A percentile compares a stretch with the other conserved stretches of the same genome.
Evolutionary conservation across 2,113 vertebrate species (phyloP).

Genomic region (Anser brachyrhynchus): DNA sequence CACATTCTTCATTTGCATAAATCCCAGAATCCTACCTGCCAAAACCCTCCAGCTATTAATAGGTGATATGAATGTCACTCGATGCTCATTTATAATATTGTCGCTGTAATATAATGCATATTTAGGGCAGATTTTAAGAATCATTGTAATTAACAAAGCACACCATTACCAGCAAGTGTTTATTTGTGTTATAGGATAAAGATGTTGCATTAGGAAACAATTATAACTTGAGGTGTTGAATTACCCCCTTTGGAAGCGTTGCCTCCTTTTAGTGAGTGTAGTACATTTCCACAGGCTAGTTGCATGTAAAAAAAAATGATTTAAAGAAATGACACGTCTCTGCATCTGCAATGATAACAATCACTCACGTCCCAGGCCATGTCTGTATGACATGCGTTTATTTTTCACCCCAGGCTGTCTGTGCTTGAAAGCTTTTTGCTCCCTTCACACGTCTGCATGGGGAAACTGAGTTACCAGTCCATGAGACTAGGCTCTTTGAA

Average conservation of each 20-base stretch:
- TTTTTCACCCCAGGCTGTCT: slow-evolving; percentile 12
- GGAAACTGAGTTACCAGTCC: background rate
- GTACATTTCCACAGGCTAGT: slow-evolving; percentile 32
- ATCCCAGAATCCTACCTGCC: slow-evolving; percentile 75
- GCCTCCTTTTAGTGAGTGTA: background rate
- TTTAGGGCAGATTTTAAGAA: slow-evolving; percentile 70
- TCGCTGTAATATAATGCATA: slow-evolving; percentile 72
- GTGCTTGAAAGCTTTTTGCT: slow-evolving; percentile 1
- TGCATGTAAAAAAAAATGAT: background rate
- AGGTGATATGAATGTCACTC: slow-evolving; percentile 75
- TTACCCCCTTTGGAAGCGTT: slow-evolving; percentile 49
- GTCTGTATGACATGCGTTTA: slow-evolving; percentile 19
- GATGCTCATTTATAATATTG: slow-evolving; percentile 73
- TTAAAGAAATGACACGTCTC: background rate
- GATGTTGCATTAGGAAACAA: slow-evolving; percentile 51
- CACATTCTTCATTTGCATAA: slow-evolving; percentile 72
- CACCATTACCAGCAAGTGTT: slow-evolving; percentile 61
- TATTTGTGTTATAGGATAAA: slow-evolving; percentile 57
- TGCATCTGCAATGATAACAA: slow-evolving; percentile 15
- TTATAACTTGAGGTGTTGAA: slow-evolving; percentile 37
- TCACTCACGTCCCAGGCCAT: background rate
- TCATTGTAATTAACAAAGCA: slow-evolving; percentile 59
- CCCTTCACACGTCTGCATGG: background rate
- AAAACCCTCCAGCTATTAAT: slow-evolving; percentile 76
- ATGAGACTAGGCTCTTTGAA: background rate